Evolutionary conservation across 2,888 invertebrate genomes (phyloP), one percentile per base, ranked within the genome.

Genomic region (Campoplex nolae): DNA sequence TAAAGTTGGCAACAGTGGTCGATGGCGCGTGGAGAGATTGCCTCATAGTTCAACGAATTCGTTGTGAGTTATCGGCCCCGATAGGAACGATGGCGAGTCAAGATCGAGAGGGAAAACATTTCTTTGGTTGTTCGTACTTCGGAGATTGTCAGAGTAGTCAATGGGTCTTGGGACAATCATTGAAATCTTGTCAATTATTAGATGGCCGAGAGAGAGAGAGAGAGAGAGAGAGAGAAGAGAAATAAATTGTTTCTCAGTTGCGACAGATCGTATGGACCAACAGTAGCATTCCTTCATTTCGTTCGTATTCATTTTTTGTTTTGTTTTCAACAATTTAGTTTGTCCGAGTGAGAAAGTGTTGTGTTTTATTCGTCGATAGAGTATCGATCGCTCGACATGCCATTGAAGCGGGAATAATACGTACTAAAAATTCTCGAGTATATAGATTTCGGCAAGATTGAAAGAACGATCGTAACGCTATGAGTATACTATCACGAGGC

Each of bases 1-100:
- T 83, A 88, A 87, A 88, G 90, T 93, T 93, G 91, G 93, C 92
- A 92, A 93, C 92, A 93, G 92, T 93, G 93, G 89, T 93, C 93
- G 92, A 91, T 93, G 89, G 93, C 92, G 94, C 93, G 93, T 93
- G 91, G 89, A 93, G 91, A 65, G 80, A 86, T 90, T 90, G 88
- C 90, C 83, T 87, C 88, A 90, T 85, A 84, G 76, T 73, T 73
- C 82, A 74, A 76, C 67, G 48, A 71, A 35, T 75, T 62, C 51
- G 35, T 54, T 65, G 28, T 28, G 54, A 28, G 56, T 67, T 32
- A 48, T 77, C 65, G 38, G 45, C 11, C 11, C 68, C 38, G 54
- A 54, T 65, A 75, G 38, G 65, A 48, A 35, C 56, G 82, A 78
- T 51, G 51, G 7, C 56, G 28, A 56, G 32, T 28, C 42, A 11